Percentiles rank a stretch among this genome's conserved stretches.
Conservation (phyloP, 2,797 vertebrate genomes). For the Eulemur mongoz region DNA sequence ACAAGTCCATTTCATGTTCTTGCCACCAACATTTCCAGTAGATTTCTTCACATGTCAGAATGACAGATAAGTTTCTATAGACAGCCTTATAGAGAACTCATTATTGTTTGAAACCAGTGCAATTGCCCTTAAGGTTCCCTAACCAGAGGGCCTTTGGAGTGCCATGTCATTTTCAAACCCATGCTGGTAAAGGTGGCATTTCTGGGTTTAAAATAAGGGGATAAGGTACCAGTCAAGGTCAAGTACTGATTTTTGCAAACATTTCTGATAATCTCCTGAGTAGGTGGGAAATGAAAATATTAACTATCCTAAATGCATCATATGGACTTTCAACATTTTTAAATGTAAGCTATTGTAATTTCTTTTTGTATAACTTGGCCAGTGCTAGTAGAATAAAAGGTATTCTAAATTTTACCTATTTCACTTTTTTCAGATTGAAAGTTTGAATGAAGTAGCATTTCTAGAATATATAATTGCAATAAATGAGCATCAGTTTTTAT, state of each 20-base stretch:
- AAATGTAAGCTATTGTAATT: neutral
- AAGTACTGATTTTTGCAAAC: conserved; percentile 38
- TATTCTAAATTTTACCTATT: neutral
- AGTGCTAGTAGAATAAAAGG: neutral
- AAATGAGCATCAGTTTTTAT: neutral
- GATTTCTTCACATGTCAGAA: conserved; percentile 83
- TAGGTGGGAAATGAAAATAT: conserved; percentile 28
- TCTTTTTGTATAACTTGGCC: neutral
- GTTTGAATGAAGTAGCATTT: neutral
- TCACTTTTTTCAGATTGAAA: neutral
- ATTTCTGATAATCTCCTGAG: neutral
- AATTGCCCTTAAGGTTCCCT: conserved; percentile 62
- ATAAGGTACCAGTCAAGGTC: conserved; percentile 37
- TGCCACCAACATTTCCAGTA: conserved; percentile 85
- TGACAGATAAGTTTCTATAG: conserved; percentile 85
- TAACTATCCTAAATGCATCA: neutral
- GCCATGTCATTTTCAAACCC: conserved; percentile 68
- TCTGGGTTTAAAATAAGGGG: conserved; percentile 47
- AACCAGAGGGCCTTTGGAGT: conserved; percentile 48
- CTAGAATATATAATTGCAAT: neutral
- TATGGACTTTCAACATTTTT: neutral
- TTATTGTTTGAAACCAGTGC: conserved; percentile 79
- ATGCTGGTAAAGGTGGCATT: conserved; percentile 58
- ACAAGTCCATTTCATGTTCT: conserved; percentile 87
- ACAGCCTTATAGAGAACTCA: conserved; percentile 74